Conservation (phyloP, 2,113 vertebrate genomes). For the Ramphastos sulfuratus region DNA sequence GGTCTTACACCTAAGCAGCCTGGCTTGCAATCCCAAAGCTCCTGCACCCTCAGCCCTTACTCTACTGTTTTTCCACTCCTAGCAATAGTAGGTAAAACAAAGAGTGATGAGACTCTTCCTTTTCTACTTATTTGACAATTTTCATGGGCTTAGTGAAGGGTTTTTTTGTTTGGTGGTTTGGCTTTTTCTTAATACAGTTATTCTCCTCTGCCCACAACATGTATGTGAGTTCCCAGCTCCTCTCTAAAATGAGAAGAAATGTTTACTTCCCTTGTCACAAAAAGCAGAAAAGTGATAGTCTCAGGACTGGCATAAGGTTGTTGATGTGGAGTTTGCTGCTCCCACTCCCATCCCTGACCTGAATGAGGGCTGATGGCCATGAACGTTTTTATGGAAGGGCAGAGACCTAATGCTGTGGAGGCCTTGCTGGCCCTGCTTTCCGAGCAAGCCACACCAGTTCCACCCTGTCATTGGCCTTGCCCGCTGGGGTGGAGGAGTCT, state of each 20-base stretch:
- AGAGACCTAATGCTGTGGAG: background rate
- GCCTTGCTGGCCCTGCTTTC: background rate
- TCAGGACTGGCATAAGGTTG: background rate
- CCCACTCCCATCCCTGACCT: accelerated
- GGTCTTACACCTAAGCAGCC: background rate
- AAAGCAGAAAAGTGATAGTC: background rate
- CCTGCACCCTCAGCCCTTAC: background rate
- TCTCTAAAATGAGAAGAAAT: background rate
- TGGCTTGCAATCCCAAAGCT: background rate
- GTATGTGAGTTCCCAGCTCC: background rate
- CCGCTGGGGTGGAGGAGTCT: accelerated
- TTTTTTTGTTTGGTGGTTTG: no score
- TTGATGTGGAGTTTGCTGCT: background rate
- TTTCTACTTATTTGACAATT: background rate
- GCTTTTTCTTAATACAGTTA: background rate
- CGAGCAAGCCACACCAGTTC: background rate
- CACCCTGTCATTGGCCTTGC: accelerated
- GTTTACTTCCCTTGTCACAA: background rate
- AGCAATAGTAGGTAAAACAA: background rate
- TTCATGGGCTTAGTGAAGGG: no score
- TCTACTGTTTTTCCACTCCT: background rate
- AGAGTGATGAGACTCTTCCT: background rate
- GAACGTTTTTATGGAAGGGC: background rate
- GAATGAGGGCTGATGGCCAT: accelerated
- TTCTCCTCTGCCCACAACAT: background rate